Evolutionary conservation across 2,797 vertebrate genomes (phyloP), one percentile per base, ranked within the genome.

Genomic region (Protonibea diacanthus): DNA sequence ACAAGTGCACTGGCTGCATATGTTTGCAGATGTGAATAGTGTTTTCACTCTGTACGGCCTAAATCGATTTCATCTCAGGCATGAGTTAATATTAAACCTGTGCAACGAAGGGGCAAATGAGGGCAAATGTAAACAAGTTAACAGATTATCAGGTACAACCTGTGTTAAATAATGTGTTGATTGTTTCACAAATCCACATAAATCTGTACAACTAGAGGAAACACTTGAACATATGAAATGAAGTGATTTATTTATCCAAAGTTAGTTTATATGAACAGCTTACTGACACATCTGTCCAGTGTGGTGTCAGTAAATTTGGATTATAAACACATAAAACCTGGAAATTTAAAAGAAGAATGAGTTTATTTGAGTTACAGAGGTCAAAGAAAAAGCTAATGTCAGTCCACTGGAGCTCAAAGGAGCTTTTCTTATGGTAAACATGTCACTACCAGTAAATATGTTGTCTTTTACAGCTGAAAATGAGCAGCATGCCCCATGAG

Each of bases 31-130:
- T 38, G 33, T 38, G 33, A 38, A 38, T 14, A 44, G 42, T 9
- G 44, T 52, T 59, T 62, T 42, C 2, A 59, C 15, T 61, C 51
- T 49, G 13, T 66, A 44, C 29, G 10, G 5, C 56, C 45, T 38
- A 20, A 69, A 64, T 60, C 48, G 21, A 13, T 63, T 42, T 68
- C 42, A 73, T 73, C 69, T 1, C 15, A 44, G 29, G 9, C 40
- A n/a, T 21, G 17, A 71, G 56, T 63, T 68, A 5, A 67, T 66
- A n/a, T 75, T 70, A 3, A 73, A 78, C 49, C 27, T 72, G 17
- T 33, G 21, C 9, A 62, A 33, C n/a, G 23, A 20, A 66, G 53
- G 14, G 0, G 27, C 23, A 72, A 62, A 63, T 17, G 15, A 53
- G 29, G 65, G 17, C 21, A 52, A 75, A 59, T 33, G 12, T 42